phyloP scores from a whole-genome alignment of 2,888 invertebrate genomes.

The Tholera decimalis region DNA sequence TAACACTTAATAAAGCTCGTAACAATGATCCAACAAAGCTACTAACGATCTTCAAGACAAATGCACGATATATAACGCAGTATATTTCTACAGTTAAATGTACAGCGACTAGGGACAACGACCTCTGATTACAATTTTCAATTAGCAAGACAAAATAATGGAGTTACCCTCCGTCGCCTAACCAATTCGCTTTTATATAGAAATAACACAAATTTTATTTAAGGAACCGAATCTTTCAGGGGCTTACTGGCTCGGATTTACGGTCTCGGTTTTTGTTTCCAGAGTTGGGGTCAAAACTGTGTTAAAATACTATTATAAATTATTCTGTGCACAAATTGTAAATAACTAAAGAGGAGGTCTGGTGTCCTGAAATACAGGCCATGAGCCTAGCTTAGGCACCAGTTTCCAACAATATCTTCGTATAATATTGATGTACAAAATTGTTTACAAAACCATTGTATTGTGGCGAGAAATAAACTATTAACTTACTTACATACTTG shows the following conservation, averaged over 20 bases:
- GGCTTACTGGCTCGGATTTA: background rate
- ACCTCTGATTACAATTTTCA: constrained; percentile 61
- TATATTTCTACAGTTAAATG: constrained; percentile 16
- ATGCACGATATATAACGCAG: constrained; percentile 9
- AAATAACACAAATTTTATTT: constrained; percentile 35
- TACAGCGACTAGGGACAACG: constrained; percentile 21
- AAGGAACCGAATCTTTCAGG: constrained; percentile 5
- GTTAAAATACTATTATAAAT: no score
- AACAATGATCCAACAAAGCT: background rate
- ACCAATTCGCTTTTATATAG: constrained; percentile 22
- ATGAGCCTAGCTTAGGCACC: no score
- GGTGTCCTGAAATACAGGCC: no score
- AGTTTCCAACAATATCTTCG: no score
- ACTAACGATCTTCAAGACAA: constrained; percentile 22
- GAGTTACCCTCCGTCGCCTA: constrained; percentile 25
- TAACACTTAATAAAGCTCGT: background rate
- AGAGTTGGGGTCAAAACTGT: background rate
- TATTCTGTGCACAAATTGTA: no score
- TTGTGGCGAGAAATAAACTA: no score
- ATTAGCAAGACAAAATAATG: constrained; percentile 58
- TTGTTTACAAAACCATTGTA: no score
- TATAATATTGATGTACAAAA: no score
- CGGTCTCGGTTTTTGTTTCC: no score
- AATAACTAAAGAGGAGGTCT: no score
- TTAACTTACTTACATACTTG: no score